Base-by-base conservation (phyloP, 2,797 vertebrate genomes). In the Cossypha niveicapilla region DNA sequence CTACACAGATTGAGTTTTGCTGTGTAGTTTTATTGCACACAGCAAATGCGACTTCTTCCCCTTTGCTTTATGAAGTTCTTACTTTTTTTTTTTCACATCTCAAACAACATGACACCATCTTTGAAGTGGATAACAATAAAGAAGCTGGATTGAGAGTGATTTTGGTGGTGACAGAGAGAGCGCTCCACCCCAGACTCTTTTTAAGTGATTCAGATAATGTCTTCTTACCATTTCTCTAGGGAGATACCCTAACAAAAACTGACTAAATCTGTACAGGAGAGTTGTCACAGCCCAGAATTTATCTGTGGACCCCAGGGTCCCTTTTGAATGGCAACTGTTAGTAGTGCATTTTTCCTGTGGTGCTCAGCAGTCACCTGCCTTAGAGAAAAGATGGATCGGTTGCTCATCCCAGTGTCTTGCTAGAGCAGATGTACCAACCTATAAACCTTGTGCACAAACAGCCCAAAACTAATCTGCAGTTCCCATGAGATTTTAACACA, bases 171-270 rank as follows among this genome's bases (percentile, higher is more conserved):
- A 68, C 22, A 47, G 45, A 45, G 30, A 30, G 32, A 78, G n/a
- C 0, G 0, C 3, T 16, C 74, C 7, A 60, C 32, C 6, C 17
- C 11, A 47, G 21, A 13, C 7, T 70, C 8, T 39, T 81, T 58
- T 25, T 17, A 63, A 63, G 19, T 28, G 6, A 63, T 58, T 50
- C 50, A 68, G 39, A 37, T 23, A 61, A 71, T 18, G 4, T 17
- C 25, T 72, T 67, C 10, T 61, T 18, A 42, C 9, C 18, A 6
- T 65, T 86, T 83, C 25, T 39, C 19, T 57, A 34, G 24, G 23
- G 11, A 77, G 7, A 50, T 3, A 37, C 7, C 18, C 60, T 47
- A 50, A 54, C 30, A 61, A 16, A 56, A 67, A n/a, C 23, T 51
- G 37, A 45, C 18, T 39, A 35, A 14, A 25, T 57, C 25, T 72